A percentile compares a stretch with the other conserved stretches of the same genome.
Conservation (phyloP, 2,113 vertebrate species). For the Eidolon helvum region DNA sequence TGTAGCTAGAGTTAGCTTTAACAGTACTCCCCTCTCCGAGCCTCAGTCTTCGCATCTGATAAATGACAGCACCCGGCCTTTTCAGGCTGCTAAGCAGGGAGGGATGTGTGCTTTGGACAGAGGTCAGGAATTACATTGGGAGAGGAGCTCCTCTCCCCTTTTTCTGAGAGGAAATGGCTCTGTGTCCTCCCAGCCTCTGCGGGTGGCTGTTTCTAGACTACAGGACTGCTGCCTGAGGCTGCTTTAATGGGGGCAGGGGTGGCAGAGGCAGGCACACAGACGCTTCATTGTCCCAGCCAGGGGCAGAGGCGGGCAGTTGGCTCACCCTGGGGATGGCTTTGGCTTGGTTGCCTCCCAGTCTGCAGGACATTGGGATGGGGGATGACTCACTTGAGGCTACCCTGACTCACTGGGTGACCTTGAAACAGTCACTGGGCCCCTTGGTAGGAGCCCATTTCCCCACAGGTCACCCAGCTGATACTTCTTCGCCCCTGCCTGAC, state of each 20-base stretch:
- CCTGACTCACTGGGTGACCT: background rate
- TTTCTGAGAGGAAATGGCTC: background rate
- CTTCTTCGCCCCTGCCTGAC: background rate
- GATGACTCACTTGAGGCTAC: background rate
- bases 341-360: background rate
- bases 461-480: background rate
- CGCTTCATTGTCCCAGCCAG: conserved; percentile 51
- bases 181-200: background rate
- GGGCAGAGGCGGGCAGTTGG: background rate
- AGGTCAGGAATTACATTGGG: background rate
- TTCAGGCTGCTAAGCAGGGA: background rate
- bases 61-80: background rate
- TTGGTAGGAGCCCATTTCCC: background rate
- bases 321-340: background rate
- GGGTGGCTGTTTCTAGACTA: background rate
- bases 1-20: rapidly evolving
- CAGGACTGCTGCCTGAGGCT: background rate
- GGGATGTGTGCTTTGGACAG: background rate
- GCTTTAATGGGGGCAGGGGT: background rate
- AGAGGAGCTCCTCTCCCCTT: rapidly evolving
- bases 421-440: background rate
- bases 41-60: background rate
- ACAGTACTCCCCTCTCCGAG: background rate
- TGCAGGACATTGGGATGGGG: background rate
- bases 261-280: conserved; percentile 25